Evolutionary conservation across 2,888 invertebrate species (phyloP).

Genomic region (Drosophila nigritarsus): DNA sequence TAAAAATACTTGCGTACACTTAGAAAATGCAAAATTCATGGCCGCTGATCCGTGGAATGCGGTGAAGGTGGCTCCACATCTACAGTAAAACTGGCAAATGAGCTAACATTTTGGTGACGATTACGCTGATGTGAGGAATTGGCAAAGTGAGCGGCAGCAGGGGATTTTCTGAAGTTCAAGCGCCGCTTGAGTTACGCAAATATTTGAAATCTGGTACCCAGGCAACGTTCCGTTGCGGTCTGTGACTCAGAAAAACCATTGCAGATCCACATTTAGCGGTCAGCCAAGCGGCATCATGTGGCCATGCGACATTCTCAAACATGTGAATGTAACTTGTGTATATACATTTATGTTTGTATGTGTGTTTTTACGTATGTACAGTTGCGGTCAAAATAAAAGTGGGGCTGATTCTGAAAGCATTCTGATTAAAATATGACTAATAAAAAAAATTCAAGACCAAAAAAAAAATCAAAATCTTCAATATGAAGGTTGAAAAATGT

Average conservation of each 20-base stretch:
- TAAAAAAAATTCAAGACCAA: neutral
- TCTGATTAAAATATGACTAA: neutral
- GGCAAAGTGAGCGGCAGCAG: neutral
- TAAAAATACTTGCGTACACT: conserved; percentile 65
- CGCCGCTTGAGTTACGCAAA: conserved; percentile 66
- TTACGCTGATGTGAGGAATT: conserved; percentile 4
- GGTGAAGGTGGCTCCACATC: conserved; percentile 60
- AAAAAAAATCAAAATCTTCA: neutral
- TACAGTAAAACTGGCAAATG: conserved; percentile 57
- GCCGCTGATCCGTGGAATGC: conserved; percentile 65
- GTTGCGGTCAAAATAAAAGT: neutral
- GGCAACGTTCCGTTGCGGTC: conserved; percentile 48
- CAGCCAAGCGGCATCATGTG: conserved; percentile 41
- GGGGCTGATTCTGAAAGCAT: neutral
- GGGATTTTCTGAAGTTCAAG: conserved; percentile 37
- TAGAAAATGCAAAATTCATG: conserved; percentile 64
- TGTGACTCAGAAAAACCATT: conserved; percentile 47
- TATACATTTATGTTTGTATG: neutral
- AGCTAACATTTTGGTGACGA: conserved; percentile 39
- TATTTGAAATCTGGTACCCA: conserved; percentile 69
- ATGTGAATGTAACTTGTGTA: neutral
- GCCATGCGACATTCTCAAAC: conserved; percentile 21
- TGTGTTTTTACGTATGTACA: neutral
- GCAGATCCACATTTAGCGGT: conserved; percentile 40
- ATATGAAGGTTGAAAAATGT: neutral